These are phyloP conservation scores for Camptogramma bilineatum DNA, from an alignment of 2,888 invertebrate species.

Conservation along the genomic window DNA sequence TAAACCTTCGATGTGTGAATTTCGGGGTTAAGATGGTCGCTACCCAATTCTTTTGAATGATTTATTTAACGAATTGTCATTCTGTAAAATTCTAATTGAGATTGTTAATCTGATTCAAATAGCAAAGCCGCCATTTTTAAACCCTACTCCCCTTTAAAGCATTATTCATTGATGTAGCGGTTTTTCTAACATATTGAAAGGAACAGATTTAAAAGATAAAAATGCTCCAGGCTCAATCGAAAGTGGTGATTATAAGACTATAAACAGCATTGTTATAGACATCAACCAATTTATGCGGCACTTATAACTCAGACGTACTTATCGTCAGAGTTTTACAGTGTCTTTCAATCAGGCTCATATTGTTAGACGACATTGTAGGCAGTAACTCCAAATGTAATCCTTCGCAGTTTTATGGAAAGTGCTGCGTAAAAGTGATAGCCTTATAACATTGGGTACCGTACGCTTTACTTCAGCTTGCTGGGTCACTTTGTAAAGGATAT, in stretches of 20 bases:
- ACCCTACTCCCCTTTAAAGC: neutral
- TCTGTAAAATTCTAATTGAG: neutral
- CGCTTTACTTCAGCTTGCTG: constrained; percentile 4
- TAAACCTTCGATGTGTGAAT: too few relatives aligned
- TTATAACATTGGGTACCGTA: constrained; percentile 15
- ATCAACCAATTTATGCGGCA: neutral
- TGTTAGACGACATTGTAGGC: constrained; percentile 7
- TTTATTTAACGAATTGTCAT: too few relatives aligned
- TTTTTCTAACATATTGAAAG: neutral
- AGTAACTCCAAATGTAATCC: constrained; percentile 1
- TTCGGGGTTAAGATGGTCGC: too few relatives aligned
- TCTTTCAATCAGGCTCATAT: neutral
- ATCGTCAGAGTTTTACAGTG: neutral
- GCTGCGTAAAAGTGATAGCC: constrained; percentile 8
- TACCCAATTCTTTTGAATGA: too few relatives aligned
- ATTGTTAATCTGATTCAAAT: neutral
- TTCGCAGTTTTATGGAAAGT: constrained; percentile 18
- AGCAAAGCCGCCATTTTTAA: neutral
- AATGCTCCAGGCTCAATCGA: neutral
- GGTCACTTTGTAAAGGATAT: constrained; percentile 20
- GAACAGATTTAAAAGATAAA: neutral
- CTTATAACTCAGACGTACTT: neutral
- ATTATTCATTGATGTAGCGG: neutral
- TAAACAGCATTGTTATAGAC: neutral
- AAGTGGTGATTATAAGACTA: neutral